A percentile compares a stretch with the other conserved stretches of the same genome.
These are phyloP conservation scores for Lacerta agilis DNA, from an alignment of 2,797 vertebrate species.

Conservation along the genomic window DNA sequence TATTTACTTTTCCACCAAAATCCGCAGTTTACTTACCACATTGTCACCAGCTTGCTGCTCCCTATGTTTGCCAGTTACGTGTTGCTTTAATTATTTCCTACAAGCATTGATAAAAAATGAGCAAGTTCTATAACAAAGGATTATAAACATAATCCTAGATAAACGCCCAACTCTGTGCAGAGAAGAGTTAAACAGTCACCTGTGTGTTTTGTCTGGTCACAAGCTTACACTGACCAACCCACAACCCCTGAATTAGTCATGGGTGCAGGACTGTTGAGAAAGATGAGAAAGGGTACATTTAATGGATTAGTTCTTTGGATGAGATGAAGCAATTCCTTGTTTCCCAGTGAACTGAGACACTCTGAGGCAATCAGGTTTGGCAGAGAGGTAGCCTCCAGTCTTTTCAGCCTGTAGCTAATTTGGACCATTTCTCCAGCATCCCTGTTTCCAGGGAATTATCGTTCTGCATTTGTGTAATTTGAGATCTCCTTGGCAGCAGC, in stretches of 20 bases:
- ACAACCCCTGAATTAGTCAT: not conserved
- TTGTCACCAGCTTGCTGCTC: conserved; percentile 30
- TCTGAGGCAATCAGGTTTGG: not conserved
- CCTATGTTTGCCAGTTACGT: conserved; percentile 52
- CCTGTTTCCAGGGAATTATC: not conserved
- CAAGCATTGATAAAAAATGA: conserved; percentile 30
- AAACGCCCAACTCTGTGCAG: not conserved
- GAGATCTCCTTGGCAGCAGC: not conserved
- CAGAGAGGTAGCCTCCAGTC: not conserved
- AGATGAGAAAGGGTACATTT: not conserved
- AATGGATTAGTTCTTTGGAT: not conserved
- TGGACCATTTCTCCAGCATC: no score
- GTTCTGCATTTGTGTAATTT: not conserved
- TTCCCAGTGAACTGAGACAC: not conserved
- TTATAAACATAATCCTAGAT: conserved; percentile 14
- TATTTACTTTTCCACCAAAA: conserved; percentile 8
- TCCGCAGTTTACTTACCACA: conserved; percentile 35
- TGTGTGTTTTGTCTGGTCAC: no score
- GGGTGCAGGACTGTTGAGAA: conserved; percentile 7
- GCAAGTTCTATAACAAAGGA: not conserved
- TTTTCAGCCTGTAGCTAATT: not conserved
- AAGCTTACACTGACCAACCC: no score
- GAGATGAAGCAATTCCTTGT: not conserved
- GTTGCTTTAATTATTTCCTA: conserved; percentile 45
- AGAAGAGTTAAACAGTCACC: no score